These are phyloP conservation scores for Taurulus bubalis DNA, from an alignment of 2,113 vertebrate genomes.

Conservation along the genomic window DNA sequence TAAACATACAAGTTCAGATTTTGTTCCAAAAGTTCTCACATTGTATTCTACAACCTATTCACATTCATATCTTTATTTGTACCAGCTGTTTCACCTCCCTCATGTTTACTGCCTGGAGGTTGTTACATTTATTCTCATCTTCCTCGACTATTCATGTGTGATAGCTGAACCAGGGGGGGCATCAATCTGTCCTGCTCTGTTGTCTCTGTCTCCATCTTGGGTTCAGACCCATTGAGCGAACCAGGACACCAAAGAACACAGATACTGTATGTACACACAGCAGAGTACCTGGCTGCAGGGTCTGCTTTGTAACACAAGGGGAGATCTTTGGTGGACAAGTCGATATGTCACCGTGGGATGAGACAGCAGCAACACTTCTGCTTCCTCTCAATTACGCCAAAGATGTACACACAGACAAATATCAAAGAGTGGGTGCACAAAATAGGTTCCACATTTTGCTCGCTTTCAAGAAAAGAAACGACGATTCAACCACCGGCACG, in stretches of 20 bases:
- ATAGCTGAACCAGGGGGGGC: conserved; percentile 43
- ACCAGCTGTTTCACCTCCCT: conserved; percentile 16
- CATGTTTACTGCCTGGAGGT: conserved; percentile 19
- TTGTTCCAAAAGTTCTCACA: not conserved
- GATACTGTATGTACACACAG: not conserved
- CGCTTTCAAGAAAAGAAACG: not conserved
- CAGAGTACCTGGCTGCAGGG: conserved; percentile 22
- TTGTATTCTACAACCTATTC: not conserved
- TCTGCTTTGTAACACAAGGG: conserved; percentile 29
- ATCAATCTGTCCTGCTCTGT: conserved; percentile 29
- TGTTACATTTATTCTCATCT: conserved; percentile 23
- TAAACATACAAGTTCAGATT: not conserved
- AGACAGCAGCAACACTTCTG: conserved; percentile 8
- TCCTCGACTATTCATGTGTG: conserved; percentile 24
- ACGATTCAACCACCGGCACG: not conserved
- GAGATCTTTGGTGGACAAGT: conserved; percentile 10
- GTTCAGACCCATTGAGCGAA: conserved; percentile 16
- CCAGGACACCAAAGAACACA: conserved; percentile 8
- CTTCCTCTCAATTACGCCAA: not conserved
- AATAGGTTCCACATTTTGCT: not conserved
- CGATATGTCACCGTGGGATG: conserved; percentile 10
- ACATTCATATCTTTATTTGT: conserved; percentile 6
- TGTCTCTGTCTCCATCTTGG: conserved; percentile 24
- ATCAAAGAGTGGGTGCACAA: conserved; percentile 18
- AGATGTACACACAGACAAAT: not conserved